Evolutionary conservation across 2,797 vertebrate genomes (phyloP).

Genomic region (Halcyon leucocephala): DNA sequence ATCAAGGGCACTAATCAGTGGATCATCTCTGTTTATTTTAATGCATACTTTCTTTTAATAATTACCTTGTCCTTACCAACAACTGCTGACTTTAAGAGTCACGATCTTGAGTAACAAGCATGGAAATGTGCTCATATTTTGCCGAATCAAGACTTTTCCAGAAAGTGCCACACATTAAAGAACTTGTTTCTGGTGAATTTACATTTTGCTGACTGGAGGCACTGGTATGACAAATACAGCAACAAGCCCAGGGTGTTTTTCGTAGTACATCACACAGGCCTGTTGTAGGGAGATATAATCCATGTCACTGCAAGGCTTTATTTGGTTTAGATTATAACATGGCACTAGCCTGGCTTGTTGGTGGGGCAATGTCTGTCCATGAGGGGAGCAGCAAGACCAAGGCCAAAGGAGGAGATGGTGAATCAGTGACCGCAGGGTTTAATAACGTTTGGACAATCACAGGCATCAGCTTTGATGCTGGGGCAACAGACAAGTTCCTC

Average conservation of each 20-base stretch:
- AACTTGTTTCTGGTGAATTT: neutral
- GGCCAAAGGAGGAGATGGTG: neutral
- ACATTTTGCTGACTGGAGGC: neutral
- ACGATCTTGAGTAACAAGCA: neutral
- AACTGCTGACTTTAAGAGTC: neutral
- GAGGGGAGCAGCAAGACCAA: neutral
- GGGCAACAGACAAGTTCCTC: neutral
- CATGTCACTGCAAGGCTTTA: neutral
- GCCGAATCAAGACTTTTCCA: neutral
- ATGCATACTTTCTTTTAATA: slow-evolving; percentile 10
- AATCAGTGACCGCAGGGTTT: neutral
- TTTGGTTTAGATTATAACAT: neutral
- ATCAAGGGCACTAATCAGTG: neutral
- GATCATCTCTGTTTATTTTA: slow-evolving; percentile 9
- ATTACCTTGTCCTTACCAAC: neutral
- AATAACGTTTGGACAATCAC: neutral
- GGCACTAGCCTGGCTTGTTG: neutral
- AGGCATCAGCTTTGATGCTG: neutral
- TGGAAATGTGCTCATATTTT: neutral
- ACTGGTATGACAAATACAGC: neutral
- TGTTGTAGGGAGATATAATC: neutral
- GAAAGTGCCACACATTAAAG: neutral
- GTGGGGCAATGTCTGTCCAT: neutral
- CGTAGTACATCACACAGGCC: neutral
- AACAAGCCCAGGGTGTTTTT: neutral